A percentile compares a stretch with the other conserved stretches of the same genome.
phyloP scores from a whole-genome alignment of 2,888 invertebrate genomes.

The Ophraella communa region DNA sequence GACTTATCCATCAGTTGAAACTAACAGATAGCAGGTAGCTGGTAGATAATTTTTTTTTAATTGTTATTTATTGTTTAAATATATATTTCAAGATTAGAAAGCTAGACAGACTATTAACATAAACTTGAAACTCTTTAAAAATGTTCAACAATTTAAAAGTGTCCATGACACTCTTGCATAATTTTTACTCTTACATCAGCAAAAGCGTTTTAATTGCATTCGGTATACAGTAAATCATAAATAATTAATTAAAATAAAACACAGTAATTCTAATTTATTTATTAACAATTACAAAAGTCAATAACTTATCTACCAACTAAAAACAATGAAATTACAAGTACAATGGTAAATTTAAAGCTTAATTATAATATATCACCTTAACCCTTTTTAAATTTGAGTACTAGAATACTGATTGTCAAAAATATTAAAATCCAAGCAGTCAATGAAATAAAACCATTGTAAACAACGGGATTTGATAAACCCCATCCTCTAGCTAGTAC shows the following conservation, averaged over 20 bases:
- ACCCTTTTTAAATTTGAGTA: slow-evolving; percentile 85
- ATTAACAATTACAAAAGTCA: slow-evolving; percentile 7
- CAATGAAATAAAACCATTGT: slow-evolving; percentile 81
- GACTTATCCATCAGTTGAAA: no score
- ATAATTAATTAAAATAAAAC: neutral
- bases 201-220: no score
- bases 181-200: no score
- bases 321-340: slow-evolving; percentile 21
- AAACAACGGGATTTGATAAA: slow-evolving; percentile 74
- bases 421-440: slow-evolving; percentile 81
- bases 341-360: slow-evolving; percentile 3
- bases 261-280: neutral
- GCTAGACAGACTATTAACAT: no score
- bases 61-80: no score
- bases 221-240: no score
- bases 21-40: no score
- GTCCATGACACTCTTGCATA: no score
- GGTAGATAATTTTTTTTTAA: no score
- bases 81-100: no score
- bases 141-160: no score
- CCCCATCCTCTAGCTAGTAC: slow-evolving; percentile 86
- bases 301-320: slow-evolving; percentile 21
- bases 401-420: slow-evolving; percentile 73
- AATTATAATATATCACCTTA: slow-evolving; percentile 53
- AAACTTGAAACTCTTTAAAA: no score